Evolutionary conservation across 2,888 invertebrate species (phyloP), one percentile per base, ranked within the genome.

Genomic region (Drepanosiphum platanoidis): DNA sequence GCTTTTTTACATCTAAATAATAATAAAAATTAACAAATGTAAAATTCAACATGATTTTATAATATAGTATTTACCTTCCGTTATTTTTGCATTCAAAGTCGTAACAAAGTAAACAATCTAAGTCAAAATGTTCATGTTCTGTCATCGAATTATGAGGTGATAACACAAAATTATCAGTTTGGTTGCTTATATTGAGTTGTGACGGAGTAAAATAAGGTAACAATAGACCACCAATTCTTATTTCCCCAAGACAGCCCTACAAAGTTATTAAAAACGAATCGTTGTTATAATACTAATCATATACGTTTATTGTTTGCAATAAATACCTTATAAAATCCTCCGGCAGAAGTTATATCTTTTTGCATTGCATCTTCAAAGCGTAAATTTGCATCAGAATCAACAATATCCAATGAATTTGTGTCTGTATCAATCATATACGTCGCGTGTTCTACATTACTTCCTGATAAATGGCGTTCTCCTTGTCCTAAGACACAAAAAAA

Each of bases 161-260:
- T 18, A 91, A 88, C 4, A 89, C 88, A 71, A 91, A 89, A 87
- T 90, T 90, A 82, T 90, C 90, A 36, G 89, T 87, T 0, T 90
- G 90, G 86, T 90, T 90, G 0, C 90, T 89, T 39, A 90, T 90
- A 90, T 94, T 94, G 87, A 96, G 92, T 89, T 95, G 93, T 87
- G 92, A 91, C 89, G 94, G 93, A 39, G 93, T 92, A 90, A 95
- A 97, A 90, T 94, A 97, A 7, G 97, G 97, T 87, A 98, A 91
- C 87, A 97, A 91, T 87, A 95, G 91, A 79, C 92, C 92, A 79
- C 96, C 96, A 86, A 98, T 93, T 88, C 97, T 93, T 77, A 96
- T 94, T 89, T 96, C 96, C 42, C 95, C 94, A 88, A 98, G 90
- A 89, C 97, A 98, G 9, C 97, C 98, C 91, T 96, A 34, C 18